A percentile compares a stretch with the other conserved stretches of the same genome.
Conservation (phyloP, 35 echinoderm and acorn worm species). For the Ophioderma brevispina region DNA sequence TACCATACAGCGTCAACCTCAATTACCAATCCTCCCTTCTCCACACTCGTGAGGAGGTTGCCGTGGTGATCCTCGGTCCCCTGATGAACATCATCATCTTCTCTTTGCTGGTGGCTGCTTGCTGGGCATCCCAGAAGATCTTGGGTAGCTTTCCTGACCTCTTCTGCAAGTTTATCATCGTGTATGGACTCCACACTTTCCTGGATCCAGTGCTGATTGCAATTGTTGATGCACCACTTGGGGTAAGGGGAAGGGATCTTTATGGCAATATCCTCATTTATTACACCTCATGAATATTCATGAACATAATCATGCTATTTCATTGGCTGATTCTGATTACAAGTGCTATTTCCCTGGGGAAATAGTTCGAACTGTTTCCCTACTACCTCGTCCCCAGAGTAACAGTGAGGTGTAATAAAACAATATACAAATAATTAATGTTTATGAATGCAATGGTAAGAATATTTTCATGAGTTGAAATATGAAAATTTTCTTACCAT, state of each 20-base stretch:
- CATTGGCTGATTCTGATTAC: too few relatives aligned
- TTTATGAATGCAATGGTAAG: neutral
- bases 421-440: too few relatives aligned
- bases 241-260: too few relatives aligned
- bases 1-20: slow-evolving; percentile 90
- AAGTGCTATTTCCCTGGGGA: too few relatives aligned
- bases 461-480: too few relatives aligned
- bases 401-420: too few relatives aligned
- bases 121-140: slow-evolving; percentile 85
- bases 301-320: too few relatives aligned
- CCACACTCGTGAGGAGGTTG: slow-evolving; percentile 88
- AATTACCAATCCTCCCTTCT: slow-evolving; percentile 97
- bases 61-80: slow-evolving; percentile 92
- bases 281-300: too few relatives aligned
- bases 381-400: too few relatives aligned
- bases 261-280: too few relatives aligned
- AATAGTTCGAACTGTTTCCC: too few relatives aligned
- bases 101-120: slow-evolving; percentile 44
- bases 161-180: slow-evolving; percentile 96
- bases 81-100: slow-evolving; percentile 84
- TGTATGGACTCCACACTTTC: slow-evolving; percentile 82
- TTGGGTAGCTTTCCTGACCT: slow-evolving; percentile 83
- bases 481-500: too few relatives aligned
- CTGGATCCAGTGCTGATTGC: slow-evolving; percentile 89
- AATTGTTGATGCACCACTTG: slow-evolving; percentile 85